Base-by-base conservation (phyloP, 1,140 invertebrate genomes). In the Akabosia matsudoensis region DNA sequence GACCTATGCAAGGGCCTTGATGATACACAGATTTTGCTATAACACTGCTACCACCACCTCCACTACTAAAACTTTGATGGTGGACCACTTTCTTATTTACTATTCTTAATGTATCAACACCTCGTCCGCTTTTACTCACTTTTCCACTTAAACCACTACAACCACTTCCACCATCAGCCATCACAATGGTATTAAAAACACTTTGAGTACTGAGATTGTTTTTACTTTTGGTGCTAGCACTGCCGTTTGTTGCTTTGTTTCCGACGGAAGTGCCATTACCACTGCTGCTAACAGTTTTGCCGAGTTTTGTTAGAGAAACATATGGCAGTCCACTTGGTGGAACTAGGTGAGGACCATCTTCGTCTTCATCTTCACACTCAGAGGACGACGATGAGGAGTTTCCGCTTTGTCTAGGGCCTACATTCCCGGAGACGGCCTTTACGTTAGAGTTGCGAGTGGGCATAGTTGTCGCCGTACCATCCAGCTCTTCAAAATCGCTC, bases 61-160 rank as follows among this genome's bases (percentile, higher is more conserved):
- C 7, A 61, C 54, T n/a, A 14, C 24, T 24, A 51, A 10, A 51
- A 51, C n/a, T n/a, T n/a, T n/a, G n/a, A 4, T 56, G 24, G n/a
- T 67, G 61, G 28, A 30, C 24, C 10, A 67, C 31, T 67, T 67
- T 67, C 61, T 30, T 22, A 67, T 67, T 79, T 61, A 71, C 71
- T 67, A 73, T 52, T 52, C 70, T 54, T 52, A 28, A 70, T 33
- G 51, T 67, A 22, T 79, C 73, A 61, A 33, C 37, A 45, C 26
- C 34, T 45, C n/a, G 30, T 33, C 18, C 75, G 64, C 26, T 31
- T 30, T 67, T 67, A 10, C 26, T 1, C 61, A 67, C 22, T 22
- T 16, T 67, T 7, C 7, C 30, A 28, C 24, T 31, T 30, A 2
- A 13, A 30, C 61, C 61, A 10, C 30, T 30, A 10, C 24, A 10